These are phyloP conservation scores for Aspidiotus destructor DNA, from an alignment of 2,888 invertebrate genomes.

Conservation along the genomic window DNA sequence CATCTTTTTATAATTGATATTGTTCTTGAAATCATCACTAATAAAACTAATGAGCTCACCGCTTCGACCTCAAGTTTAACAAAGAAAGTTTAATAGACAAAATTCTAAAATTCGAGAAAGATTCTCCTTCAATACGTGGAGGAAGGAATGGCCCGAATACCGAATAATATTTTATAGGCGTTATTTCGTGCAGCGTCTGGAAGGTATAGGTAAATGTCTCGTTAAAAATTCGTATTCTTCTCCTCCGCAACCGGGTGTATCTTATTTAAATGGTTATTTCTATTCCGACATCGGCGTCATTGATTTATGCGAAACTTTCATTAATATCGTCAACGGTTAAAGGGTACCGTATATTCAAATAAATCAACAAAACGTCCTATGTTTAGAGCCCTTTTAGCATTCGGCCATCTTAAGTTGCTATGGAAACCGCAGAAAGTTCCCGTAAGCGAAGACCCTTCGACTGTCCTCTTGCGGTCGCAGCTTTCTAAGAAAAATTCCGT, in stretches of 20 bases:
- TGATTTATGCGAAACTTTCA: constrained; percentile 31
- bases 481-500: constrained; percentile 32
- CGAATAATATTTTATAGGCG: too few relatives aligned
- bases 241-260: neutral
- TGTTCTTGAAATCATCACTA: too few relatives aligned
- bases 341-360: constrained; percentile 30
- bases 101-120: too few relatives aligned
- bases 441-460: constrained; percentile 26
- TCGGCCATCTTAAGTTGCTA: constrained; percentile 33
- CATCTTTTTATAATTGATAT: too few relatives aligned
- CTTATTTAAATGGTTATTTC: constrained; percentile 22
- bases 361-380: constrained; percentile 31
- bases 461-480: constrained; percentile 9
- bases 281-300: constrained; percentile 24
- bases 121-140: too few relatives aligned
- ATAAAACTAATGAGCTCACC: too few relatives aligned
- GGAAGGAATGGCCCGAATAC: too few relatives aligned
- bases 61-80: too few relatives aligned
- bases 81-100: too few relatives aligned
- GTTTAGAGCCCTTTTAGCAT: constrained; percentile 31
- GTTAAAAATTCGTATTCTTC: too few relatives aligned
- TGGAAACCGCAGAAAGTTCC: constrained; percentile 32
- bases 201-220: too few relatives aligned
- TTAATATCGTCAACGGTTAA: constrained; percentile 33
- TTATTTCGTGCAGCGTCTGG: too few relatives aligned